A percentile compares a stretch with the other conserved stretches of the same genome.
Conservation (phyloP, 2,113 vertebrate genomes). For the Pomatorhinus ruficollis region DNA sequence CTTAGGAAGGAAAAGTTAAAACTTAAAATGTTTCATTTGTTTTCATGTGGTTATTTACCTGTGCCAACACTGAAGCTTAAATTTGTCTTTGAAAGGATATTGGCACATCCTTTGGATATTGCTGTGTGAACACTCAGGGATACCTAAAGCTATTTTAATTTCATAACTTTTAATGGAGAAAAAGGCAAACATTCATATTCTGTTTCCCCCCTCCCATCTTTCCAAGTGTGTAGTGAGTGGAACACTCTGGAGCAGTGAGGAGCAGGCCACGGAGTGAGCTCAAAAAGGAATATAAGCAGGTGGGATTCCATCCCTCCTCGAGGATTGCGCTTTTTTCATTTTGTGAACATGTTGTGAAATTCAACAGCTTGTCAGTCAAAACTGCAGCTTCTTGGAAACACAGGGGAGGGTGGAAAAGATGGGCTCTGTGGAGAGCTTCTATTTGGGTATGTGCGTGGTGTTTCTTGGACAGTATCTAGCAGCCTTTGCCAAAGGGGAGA, state of each 20-base stretch:
- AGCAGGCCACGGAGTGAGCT: not conserved
- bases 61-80: not conserved
- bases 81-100: not conserved
- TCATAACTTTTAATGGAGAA: not conserved
- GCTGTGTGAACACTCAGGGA: not conserved
- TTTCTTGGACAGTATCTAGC: slow-evolving; percentile 37
- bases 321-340: slow-evolving; percentile 8
- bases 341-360: slow-evolving; percentile 13
- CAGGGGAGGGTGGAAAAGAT: not conserved
- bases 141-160: not conserved
- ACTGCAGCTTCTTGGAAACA: slow-evolving; percentile 23
- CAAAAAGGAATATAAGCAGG: slow-evolving; percentile 17
- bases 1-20: not conserved
- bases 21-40: not conserved
- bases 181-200: not conserved
- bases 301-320: not conserved
- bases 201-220: not conserved
- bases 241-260: not conserved
- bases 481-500: not conserved
- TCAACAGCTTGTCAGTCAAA: slow-evolving; percentile 51
- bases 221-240: not conserved
- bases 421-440: slow-evolving; percentile 15
- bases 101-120: not conserved
- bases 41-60: not conserved
- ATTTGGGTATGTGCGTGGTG: not conserved